phyloP scores from a whole-genome alignment of 2,113 vertebrate species.

The Malurus alboscapulatus region DNA sequence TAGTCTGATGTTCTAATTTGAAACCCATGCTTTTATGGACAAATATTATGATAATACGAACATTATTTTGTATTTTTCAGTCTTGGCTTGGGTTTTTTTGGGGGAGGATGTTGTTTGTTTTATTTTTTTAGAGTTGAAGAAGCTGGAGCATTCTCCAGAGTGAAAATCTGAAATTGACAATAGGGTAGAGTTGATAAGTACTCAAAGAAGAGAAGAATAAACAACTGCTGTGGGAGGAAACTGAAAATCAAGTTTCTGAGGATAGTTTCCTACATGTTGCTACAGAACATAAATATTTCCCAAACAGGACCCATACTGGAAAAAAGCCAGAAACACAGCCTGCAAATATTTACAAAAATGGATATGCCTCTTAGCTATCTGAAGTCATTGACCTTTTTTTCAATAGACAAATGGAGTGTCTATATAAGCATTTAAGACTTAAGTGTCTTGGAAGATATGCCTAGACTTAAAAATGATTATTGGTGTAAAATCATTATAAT shows the following conservation, averaged over 20 bases:
- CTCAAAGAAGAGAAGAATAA: background rate
- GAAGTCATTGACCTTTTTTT: slow-evolving; percentile 29
- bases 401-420: background rate
- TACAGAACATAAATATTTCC: background rate
- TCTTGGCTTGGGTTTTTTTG: background rate
- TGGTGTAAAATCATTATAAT: background rate
- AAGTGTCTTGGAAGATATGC: background rate
- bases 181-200: accelerated
- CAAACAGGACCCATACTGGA: background rate
- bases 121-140: background rate
- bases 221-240: background rate
- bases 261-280: background rate
- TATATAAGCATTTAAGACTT: background rate
- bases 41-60: background rate
- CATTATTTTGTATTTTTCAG: background rate
- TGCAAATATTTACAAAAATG: background rate
- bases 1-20: background rate
- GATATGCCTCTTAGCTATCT: background rate
- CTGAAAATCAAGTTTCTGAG: background rate
- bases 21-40: background rate
- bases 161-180: background rate
- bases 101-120: accelerated
- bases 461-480: background rate
- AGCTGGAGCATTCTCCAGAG: background rate
- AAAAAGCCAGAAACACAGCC: background rate